Conservation (phyloP, 2,888 invertebrate species). For the Hybos culiciformis region DNA sequence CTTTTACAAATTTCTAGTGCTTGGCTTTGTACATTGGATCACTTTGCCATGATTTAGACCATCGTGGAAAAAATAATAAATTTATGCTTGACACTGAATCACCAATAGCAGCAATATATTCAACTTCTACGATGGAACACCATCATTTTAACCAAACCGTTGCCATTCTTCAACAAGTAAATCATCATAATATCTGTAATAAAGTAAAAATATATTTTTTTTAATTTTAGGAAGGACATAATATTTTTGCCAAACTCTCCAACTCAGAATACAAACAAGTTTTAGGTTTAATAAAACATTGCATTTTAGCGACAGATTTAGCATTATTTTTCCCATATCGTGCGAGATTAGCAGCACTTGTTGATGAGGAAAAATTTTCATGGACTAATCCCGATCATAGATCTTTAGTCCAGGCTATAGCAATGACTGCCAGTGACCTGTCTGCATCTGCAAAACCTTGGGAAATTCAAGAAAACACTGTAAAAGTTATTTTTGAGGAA, state of each 20-base stretch:
- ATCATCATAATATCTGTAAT: background rate
- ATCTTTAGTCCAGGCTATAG: constrained; percentile 54
- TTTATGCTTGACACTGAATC: constrained; percentile 73
- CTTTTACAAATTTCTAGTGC: constrained; percentile 33
- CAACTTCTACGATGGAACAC: constrained; percentile 76
- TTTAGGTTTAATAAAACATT: constrained; percentile 59
- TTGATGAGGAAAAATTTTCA: constrained; percentile 43
- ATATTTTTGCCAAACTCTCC: constrained; percentile 62
- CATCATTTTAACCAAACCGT: constrained; percentile 83
- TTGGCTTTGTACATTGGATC: constrained; percentile 66
- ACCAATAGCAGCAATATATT: constrained; percentile 70
- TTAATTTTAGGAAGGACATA: constrained; percentile 61
- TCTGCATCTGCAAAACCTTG: constrained; percentile 77
- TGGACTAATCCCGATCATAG: constrained; percentile 56
- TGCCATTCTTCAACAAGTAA: constrained; percentile 64
- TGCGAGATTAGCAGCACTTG: constrained; percentile 42
- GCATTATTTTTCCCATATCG: constrained; percentile 70
- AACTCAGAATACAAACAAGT: constrained; percentile 64
- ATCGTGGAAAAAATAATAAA: constrained; percentile 74
- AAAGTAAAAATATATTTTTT: background rate
- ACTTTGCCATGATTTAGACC: constrained; percentile 75
- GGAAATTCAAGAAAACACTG: constrained; percentile 66
- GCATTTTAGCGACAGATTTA: constrained; percentile 73
- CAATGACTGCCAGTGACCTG: constrained; percentile 74
- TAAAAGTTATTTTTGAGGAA: constrained; percentile 67